Base-by-base conservation (phyloP, 2,113 vertebrate species). In the Lethenteron reissneri region DNA sequence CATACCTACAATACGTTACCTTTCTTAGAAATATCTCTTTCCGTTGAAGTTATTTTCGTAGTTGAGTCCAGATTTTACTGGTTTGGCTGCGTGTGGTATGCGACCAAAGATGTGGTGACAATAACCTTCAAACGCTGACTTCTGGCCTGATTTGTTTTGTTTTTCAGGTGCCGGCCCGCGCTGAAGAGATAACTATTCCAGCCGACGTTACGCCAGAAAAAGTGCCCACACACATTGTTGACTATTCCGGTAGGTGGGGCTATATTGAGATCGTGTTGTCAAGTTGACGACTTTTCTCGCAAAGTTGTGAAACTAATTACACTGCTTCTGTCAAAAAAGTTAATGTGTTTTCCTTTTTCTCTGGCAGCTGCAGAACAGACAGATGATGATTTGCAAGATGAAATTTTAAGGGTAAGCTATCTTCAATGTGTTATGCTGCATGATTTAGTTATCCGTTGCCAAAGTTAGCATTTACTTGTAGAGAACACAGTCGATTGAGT, bases 101-200 rank as follows among this genome's bases (percentile, higher is more conserved):
- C 41, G 41, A 41, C 41, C 41, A 41, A 41, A 41, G 41, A 41
- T 41, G 5, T 41, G 41, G 41, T 41, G 41, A 41, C 41, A 41
- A 41, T 41, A 41, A 41, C 41, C 41, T 41, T 41, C 41, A 41
- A 41, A 41, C 41, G 41, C 41, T 41, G 41, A 41, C 41, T 41
- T 41, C 41, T 41, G 41, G 41, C 74, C 58, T 4, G 77, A 75
- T 79, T 76, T 77, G 56, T 78, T 79, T 77, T 6, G 71, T 75
- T 71, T 75, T 17, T 11, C 77, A 99, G 94, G 94, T 99, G 80
- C 94, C 94, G 21, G 83, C 85, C 1, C 84, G 94, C 71, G 94
- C 94, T 69, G 94, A 99, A 77, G 94, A 99, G 79, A 96, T 99
- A 78, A 97, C 91, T 71, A 99, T 97, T 78, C 94, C 94, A 58